These are phyloP conservation scores for Hemichromis elongatus DNA, from an alignment of 2,113 vertebrate genomes.

Conservation along the genomic window DNA sequence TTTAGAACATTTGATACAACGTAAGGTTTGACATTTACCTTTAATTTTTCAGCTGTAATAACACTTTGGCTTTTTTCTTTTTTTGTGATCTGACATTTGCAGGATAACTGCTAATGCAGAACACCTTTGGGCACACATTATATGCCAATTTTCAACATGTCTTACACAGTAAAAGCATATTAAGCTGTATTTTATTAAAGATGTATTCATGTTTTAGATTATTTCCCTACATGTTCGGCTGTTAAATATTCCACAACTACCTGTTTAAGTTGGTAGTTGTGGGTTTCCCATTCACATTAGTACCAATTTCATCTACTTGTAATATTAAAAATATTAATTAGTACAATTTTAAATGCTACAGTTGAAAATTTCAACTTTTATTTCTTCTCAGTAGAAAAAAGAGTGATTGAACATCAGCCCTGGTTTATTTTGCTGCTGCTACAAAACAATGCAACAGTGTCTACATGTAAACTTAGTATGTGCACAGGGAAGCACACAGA, in stretches of 20 bases:
- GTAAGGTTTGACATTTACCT: background rate
- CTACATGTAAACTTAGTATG: accelerated
- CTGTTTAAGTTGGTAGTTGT: background rate
- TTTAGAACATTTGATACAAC: background rate
- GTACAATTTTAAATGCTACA: background rate
- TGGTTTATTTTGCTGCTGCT: background rate
- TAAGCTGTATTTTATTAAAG: background rate
- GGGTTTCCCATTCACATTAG: background rate
- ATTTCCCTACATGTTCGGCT: background rate
- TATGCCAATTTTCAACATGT: background rate
- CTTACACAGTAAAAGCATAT: background rate
- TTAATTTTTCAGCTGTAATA: background rate
- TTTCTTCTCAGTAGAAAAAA: background rate
- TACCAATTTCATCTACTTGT: background rate
- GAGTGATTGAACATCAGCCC: background rate
- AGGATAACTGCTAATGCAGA: background rate
- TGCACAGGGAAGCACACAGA: background rate
- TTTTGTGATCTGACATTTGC: background rate
- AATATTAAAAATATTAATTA: background rate
- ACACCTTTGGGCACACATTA: background rate
- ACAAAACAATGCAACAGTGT: background rate
- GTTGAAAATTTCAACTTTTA: background rate
- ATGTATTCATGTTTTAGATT: background rate
- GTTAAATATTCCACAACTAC: background rate
- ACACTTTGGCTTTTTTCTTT: background rate